These are phyloP conservation scores for Lepidonotus clava DNA, from an alignment of 2,888 invertebrate genomes.

Conservation along the genomic window DNA sequence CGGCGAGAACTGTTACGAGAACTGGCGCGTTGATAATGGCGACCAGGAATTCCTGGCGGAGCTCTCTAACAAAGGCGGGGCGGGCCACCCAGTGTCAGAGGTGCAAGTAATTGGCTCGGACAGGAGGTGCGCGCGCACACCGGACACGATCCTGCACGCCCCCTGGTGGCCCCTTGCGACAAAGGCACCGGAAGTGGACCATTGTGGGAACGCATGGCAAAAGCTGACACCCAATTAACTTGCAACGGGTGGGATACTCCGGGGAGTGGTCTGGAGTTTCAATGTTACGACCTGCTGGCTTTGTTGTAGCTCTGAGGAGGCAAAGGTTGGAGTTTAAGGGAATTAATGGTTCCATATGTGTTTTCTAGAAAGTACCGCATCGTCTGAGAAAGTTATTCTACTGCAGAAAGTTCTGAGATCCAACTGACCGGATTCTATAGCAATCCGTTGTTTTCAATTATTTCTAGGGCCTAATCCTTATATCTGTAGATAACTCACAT, in stretches of 20 bases:
- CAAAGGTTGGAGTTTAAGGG: too few relatives aligned
- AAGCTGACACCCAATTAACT: slow-evolving; percentile 40
- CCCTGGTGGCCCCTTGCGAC: neutral
- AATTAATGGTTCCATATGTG: too few relatives aligned
- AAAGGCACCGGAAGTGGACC: slow-evolving; percentile 7
- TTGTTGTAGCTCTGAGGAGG: too few relatives aligned
- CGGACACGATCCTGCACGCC: slow-evolving; percentile 25
- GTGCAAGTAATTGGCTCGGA: slow-evolving; percentile 29
- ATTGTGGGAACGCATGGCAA: slow-evolving; percentile 1
- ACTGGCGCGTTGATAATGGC: neutral
- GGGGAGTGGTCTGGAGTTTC: too few relatives aligned
- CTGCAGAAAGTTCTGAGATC: too few relatives aligned
- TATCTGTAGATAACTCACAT: too few relatives aligned
- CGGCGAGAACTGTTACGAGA: slow-evolving; percentile 12
- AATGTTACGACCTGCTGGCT: too few relatives aligned
- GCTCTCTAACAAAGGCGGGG: neutral
- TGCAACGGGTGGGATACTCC: neutral
- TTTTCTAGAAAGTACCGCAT: too few relatives aligned
- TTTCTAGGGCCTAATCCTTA: too few relatives aligned
- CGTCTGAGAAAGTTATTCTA: too few relatives aligned
- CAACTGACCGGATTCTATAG: too few relatives aligned
- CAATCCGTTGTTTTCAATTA: too few relatives aligned
- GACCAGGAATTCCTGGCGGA: neutral
- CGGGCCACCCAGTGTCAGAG: neutral
- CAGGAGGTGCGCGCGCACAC: slow-evolving; percentile 47